phyloP scores from a whole-genome alignment of 2,888 invertebrate genomes.

The Melangyna quadrimaculata region DNA sequence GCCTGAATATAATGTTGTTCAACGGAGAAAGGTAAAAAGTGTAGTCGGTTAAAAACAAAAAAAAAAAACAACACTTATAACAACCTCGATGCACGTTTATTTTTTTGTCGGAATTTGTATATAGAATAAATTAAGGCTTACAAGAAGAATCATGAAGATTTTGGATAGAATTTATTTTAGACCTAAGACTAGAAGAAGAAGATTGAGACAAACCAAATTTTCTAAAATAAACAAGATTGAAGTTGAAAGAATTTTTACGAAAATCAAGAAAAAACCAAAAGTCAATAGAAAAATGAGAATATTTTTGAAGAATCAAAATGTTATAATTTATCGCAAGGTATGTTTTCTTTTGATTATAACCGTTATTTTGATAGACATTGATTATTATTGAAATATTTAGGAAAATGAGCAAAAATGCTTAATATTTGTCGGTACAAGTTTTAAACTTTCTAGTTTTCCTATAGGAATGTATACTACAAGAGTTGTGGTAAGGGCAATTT shows the following conservation, averaged over 20 bases:
- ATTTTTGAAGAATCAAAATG: constrained; percentile 33
- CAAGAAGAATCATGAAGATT: constrained; percentile 77
- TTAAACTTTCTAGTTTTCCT: no score
- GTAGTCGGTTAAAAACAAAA: neutral
- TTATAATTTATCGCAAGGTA: constrained; percentile 61
- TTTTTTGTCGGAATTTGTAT: neutral
- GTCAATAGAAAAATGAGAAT: constrained; percentile 41
- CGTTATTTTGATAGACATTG: neutral
- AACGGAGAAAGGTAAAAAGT: constrained; percentile 78
- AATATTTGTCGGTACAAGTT: no score
- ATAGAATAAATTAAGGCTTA: constrained; percentile 76
- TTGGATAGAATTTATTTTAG: constrained; percentile 78
- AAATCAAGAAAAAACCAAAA: constrained; percentile 28
- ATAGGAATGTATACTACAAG: no score
- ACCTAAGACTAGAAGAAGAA: constrained; percentile 9
- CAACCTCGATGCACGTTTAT: neutral
- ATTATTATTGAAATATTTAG: no score
- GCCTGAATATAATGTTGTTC: constrained; percentile 82
- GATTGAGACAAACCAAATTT: neutral
- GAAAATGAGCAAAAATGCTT: no score
- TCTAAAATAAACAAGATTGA: neutral
- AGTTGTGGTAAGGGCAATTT: no score
- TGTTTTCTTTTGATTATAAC: neutral
- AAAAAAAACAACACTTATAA: neutral
- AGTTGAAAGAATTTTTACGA: neutral